Conservation (phyloP, 1,140 invertebrate species). For the Apis florea region DNA sequence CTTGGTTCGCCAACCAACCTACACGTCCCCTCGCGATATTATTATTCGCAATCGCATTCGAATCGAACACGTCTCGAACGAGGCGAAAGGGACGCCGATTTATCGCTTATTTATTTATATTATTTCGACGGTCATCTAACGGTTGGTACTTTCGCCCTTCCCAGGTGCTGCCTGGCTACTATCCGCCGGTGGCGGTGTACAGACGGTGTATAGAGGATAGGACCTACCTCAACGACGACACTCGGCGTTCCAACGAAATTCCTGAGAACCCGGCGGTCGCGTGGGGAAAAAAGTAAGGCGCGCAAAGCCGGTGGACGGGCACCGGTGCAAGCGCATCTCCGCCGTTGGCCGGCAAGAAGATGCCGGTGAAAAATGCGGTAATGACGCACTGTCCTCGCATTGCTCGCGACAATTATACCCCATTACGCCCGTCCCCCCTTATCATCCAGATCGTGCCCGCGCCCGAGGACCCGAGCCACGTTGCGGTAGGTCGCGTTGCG, state of each 20-base stretch:
- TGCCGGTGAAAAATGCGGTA: slow-evolving; percentile 80
- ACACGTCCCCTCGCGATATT: background rate
- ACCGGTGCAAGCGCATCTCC: slow-evolving; percentile 64
- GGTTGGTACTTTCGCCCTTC: slow-evolving; percentile 50
- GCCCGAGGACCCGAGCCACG: slow-evolving; percentile 55
- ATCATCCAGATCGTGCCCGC: slow-evolving; percentile 65
- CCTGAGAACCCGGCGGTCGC: slow-evolving; percentile 66
- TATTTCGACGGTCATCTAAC: slow-evolving; percentile 47
- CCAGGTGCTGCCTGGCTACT: slow-evolving; percentile 34
- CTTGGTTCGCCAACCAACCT: slow-evolving; percentile 17
- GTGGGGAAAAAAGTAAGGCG: slow-evolving; percentile 63
- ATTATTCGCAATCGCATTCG: too few species aligned
- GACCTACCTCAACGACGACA: slow-evolving; percentile 73
- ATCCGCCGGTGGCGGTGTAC: too few species aligned
- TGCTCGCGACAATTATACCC: slow-evolving; percentile 80
- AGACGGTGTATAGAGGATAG: slow-evolving; percentile 37
- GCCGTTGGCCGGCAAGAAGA: slow-evolving; percentile 70
- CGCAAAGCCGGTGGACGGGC: slow-evolving; percentile 59
- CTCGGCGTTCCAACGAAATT: slow-evolving; percentile 77
- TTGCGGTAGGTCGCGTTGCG: slow-evolving; percentile 78
- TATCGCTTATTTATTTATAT: too few species aligned
- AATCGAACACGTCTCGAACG: too few species aligned
- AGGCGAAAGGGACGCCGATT: too few species aligned
- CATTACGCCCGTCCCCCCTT: slow-evolving; percentile 74
- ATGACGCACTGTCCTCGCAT: slow-evolving; percentile 80